Evolutionary conservation across 92 coral and sea anemone genomes (phyloP), one percentile per base, ranked within the genome.

Genomic region (Zoanthus gigantus): DNA sequence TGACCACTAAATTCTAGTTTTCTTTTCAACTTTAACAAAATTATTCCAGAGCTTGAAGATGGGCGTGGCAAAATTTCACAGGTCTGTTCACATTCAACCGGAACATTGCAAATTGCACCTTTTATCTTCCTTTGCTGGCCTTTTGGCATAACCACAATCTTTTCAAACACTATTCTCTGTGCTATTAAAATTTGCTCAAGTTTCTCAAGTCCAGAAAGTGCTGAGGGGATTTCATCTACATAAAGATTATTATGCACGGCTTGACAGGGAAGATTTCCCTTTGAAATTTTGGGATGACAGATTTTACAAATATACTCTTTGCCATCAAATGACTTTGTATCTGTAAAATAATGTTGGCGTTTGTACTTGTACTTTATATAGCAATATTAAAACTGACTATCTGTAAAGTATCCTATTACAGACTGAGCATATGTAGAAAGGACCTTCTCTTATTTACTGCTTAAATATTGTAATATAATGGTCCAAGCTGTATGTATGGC

Each of bases 1-100:
- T 92, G 95, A 44, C 95, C 95, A 56, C 91, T 92, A 66, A 90
- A 92, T 78, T 90, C 84, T 32, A 91, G 87, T 67, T 90, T 87
- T 77, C 93, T 73, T 76, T 88, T 87, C 57, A 90, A 75, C 56
- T 90, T 90, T 2, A 89, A 72, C 86, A 83, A 46, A 29, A 92
- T 92, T 23, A 83, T 92, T 79, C 95, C 95, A 44, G 95, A 92
- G 29, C 89, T 85, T 45, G 65, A 83, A 53, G 95, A 88, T 54
- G 95, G 87, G 71, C 89, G 93, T 12, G 95, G 93, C 71, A 90
- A 77, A 53, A 82, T 78, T 44, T 89, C 92, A 10, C 23, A 23
- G 23, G 23, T 23, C 23, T 23, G 23, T 23, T 23, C 23, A 23
- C 23, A 23, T 23, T 23, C 23, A 23, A 23, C 23, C 23, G 23